Evolutionary conservation across 2,888 invertebrate species (phyloP), one percentile per base, ranked within the genome.

Genomic region (Pterostichus madidus): DNA sequence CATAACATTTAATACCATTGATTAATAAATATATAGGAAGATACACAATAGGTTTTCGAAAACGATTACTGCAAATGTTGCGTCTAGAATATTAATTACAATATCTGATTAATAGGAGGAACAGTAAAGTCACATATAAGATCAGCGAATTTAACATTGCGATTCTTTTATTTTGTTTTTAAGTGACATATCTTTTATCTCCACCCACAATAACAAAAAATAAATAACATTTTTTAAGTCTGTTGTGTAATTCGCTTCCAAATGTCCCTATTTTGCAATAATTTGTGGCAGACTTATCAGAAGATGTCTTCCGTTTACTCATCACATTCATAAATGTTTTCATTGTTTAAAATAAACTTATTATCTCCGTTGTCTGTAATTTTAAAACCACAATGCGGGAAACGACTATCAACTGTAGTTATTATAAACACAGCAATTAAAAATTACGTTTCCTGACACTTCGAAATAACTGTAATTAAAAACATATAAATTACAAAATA

Each of bases 321-420:
- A 71, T 71, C 68, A 15, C 68, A 39, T 44, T 64, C 68, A 39
- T 44, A 71, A 71, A 71, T 71, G 68, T 44, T 71, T 44, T 44
- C 68, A 71, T 71, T 71, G 68, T 71, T 71, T 17, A 71, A 44
- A 71, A 71, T 71, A 71, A 71, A 71, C 68, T 44, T 44, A 71
- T 71, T 71, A 71, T 71, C 68, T 71, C 17, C 10, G 39, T 71
- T 56, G 56, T 56, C 56, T 56, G 56, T 56, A 56, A 56, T 56
- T 56, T 44, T 17, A 71, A 71, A 71, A 44, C 68, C 68, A 44
- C 68, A 39, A 71, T 71, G 68, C 46, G 68, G 68, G 68, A 71
- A 71, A 44, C 68, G 44, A 71, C 44, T 71, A 71, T 71, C 68
- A 71, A 17, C 68, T 13, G 11, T 8, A 24, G 39, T 71, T 71